A percentile compares a stretch with the other conserved stretches of the same genome.
These are phyloP conservation scores for Larimichthys polyactis DNA, from an alignment of 2,113 vertebrate genomes.

Conservation along the genomic window DNA sequence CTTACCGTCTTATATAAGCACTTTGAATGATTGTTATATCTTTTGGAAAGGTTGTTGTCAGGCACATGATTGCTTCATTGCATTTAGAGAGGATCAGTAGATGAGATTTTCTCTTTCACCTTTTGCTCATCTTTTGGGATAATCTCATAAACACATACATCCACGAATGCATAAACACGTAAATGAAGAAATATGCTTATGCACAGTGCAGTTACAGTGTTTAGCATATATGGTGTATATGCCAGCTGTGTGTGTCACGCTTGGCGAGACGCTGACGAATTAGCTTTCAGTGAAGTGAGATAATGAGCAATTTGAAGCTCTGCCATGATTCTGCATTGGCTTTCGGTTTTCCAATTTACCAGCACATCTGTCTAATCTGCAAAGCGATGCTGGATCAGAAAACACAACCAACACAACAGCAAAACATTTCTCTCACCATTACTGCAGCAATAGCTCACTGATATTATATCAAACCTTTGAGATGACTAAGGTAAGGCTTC, in stretches of 20 bases:
- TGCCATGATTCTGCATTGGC: neutral
- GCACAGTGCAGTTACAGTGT: neutral
- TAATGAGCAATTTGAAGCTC: slow-evolving; percentile 27
- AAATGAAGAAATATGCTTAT: neutral
- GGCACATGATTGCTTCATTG: neutral
- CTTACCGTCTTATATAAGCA: neutral
- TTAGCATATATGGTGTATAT: neutral
- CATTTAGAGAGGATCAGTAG: neutral
- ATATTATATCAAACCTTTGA: neutral
- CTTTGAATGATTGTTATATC: neutral
- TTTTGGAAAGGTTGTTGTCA: neutral
- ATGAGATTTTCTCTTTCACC: neutral
- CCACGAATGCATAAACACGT: neutral
- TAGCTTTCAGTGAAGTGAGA: slow-evolving; percentile 3
- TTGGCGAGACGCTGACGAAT: slow-evolving; percentile 6
- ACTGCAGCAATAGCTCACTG: neutral
- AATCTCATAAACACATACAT: neutral
- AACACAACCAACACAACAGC: neutral
- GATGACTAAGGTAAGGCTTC: neutral
- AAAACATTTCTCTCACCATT: neutral
- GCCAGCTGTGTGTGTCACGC: neutral
- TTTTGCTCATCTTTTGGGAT: neutral
- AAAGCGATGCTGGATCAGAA: neutral
- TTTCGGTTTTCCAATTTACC: neutral
- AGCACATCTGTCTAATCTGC: slow-evolving; percentile 5